Base-by-base conservation (phyloP, 1,140 invertebrate genomes). In the Phenacoccus solenopsis region DNA sequence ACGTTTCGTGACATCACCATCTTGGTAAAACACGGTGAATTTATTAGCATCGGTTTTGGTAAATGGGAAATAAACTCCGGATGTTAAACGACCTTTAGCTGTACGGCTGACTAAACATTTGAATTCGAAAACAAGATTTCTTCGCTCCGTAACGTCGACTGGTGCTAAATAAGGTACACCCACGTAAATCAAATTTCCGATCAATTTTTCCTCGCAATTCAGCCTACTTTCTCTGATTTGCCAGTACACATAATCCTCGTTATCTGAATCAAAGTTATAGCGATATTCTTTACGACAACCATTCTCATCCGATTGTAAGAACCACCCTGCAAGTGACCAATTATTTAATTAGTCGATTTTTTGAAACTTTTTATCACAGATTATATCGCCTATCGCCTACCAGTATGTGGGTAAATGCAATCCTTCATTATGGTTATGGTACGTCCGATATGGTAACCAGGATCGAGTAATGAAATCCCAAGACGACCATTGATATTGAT, bases 81-180 rank as follows among this genome's bases (percentile, higher is more conserved):
- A 90, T 9, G 85, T 83, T 2, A 93, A 81, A 69, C 88, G 84
- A 30, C 91, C 91, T 74, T 91, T 91, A 61, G 84, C 85, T 76
- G 93, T 87, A 49, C 91, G 84, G 10, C 88, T 84, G 24, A 95
- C 79, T 4, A 93, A 81, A 76, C 90, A 93, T 68, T 78, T 83
- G 79, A 94, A 94, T 75, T 90, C 88, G 78, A 94, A 95, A 21
- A 91, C 89, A 72, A 95, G 80, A 79, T 95, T 94, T 73, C 93
- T 84, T 71, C 92, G 85, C 78, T 95, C 92, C 0, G 91, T 91
- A 25, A 94, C 88, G 77, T 90, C 87, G 61, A 94, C 84, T 49
- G 88, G 87, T 74, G 88, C 91, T 59, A 88, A 78, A 79, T 91
- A 95, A 21, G 89, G 88, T 73, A 85, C 82, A 27, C 85, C 86